Base-by-base conservation (phyloP, 2,113 vertebrate species). In the Struthidea cinerea region DNA sequence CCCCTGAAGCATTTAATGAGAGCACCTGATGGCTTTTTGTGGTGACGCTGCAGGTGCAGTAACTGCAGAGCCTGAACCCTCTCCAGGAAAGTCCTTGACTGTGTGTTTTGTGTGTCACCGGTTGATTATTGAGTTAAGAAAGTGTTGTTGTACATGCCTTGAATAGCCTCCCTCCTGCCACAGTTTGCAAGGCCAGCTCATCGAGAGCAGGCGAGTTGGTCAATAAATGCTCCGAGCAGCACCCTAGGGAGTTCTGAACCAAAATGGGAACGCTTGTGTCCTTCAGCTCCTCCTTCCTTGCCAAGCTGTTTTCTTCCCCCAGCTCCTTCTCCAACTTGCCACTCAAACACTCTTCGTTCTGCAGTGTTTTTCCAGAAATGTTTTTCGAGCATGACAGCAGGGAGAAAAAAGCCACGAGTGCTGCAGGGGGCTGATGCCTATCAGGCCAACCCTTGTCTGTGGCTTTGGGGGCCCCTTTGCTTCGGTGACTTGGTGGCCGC, bases 321-420 rank as follows among this genome's bases (percentile, higher is more conserved):
- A 7, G 30, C 17, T 19, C 37, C 53, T 91, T 79, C 65, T 82
- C 41, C 23, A 77, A 2, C n/a, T 76, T 86, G 90, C 60, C 52
- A 49, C 64, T 95, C 92, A 92, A 87, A 77, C 60, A 49, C n/a
- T 84, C 60, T 92, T 47, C 52, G 2, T 83, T 84, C 76, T 67
- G 71, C 94, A 88, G 68, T 88, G 90, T 93, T 97, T 95, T 96
- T 96, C 73, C 88, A 61, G 77, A 84, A 81, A 30, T 74, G 65
- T 65, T 82, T 95, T 70, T 80, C 6, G 2, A 93, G 86, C 67
- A 1, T 79, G 84, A 74, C 95, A 70, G 47, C 26, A 24, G 47
- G 11, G 55, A 80, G 63, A 30, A 46, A 50, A 89, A 89, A 82
- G 32, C 65, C 27, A 6, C 0, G 0, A 63, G 59, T 14, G 8